Conservation (phyloP, 2,113 vertebrate genomes). For the Myodes glareolus region DNA sequence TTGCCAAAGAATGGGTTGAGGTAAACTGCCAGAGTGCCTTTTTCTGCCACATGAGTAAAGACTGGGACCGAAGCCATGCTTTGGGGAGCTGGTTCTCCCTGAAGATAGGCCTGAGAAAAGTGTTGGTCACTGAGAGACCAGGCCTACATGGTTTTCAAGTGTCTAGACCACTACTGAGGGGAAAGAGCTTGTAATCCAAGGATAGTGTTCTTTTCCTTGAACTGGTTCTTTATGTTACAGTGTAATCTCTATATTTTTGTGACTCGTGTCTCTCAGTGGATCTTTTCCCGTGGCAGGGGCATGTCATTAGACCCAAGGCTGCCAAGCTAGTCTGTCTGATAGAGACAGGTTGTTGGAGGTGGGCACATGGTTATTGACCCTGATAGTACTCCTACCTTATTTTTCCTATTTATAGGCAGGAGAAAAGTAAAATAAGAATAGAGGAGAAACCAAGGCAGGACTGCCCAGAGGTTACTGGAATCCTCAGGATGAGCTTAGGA, state of each 20-base stretch:
- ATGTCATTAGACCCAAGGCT: constrained; percentile 12
- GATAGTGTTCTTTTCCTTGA: constrained; percentile 26
- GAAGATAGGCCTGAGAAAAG: constrained; percentile 47
- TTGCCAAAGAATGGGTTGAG: constrained; percentile 57
- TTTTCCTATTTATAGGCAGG: neutral
- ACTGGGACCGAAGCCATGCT: neutral
- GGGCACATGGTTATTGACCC: neutral
- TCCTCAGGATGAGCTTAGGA: neutral
- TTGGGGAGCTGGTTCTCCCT: neutral
- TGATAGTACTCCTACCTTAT: neutral
- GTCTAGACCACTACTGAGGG: constrained; percentile 34
- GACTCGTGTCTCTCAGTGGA: neutral
- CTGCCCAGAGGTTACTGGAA: neutral
- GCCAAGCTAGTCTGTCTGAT: neutral
- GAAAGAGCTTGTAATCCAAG: constrained; percentile 54
- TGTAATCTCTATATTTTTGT: constrained; percentile 38
- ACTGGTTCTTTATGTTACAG: constrained; percentile 22
- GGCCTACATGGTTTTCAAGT: constrained; percentile 17
- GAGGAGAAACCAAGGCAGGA: constrained; percentile 42
- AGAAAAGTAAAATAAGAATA: constrained; percentile 11
- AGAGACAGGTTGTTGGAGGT: neutral
- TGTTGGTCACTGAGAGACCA: constrained; percentile 39
- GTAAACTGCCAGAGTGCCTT: constrained; percentile 36
- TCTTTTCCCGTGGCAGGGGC: neutral
- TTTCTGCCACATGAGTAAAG: constrained; percentile 44